These are phyloP conservation scores for Rhopalosiphum nymphaeae DNA, from an alignment of 2,888 invertebrate species.

Conservation along the genomic window DNA sequence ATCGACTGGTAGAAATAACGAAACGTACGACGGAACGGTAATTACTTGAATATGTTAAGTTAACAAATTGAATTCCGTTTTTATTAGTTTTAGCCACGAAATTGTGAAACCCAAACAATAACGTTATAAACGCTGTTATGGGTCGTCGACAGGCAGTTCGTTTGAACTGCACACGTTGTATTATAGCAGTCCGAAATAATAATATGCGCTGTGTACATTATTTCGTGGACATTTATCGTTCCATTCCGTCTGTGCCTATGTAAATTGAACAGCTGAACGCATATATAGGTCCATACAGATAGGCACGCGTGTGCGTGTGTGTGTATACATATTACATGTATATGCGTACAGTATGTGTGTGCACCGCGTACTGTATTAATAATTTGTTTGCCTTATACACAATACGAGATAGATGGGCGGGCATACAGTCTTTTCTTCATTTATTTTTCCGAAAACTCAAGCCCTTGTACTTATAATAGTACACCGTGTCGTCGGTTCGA, in stretches of 20 bases:
- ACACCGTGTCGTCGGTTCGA: background rate
- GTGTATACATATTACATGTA: background rate
- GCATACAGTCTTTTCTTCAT: background rate
- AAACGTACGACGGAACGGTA: background rate
- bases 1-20: background rate
- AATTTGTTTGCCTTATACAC: slow-evolving; percentile 26
- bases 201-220: background rate
- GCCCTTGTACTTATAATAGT: background rate
- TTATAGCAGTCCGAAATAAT: background rate
- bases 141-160: background rate
- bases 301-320: background rate
- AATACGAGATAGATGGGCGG: background rate
- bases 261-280: slow-evolving; percentile 19
- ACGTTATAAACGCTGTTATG: slow-evolving; percentile 7
- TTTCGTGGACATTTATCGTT: background rate
- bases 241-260: background rate
- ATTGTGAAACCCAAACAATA: background rate
- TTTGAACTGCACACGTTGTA: background rate
- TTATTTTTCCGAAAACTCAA: background rate
- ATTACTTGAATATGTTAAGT: background rate
- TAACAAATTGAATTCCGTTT: slow-evolving; percentile 16
- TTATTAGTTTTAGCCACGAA: background rate
- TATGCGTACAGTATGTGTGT: background rate
- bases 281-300: background rate
- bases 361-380: background rate